Base-by-base conservation (phyloP, 2,797 vertebrate species). In the Malacoraja senta region DNA sequence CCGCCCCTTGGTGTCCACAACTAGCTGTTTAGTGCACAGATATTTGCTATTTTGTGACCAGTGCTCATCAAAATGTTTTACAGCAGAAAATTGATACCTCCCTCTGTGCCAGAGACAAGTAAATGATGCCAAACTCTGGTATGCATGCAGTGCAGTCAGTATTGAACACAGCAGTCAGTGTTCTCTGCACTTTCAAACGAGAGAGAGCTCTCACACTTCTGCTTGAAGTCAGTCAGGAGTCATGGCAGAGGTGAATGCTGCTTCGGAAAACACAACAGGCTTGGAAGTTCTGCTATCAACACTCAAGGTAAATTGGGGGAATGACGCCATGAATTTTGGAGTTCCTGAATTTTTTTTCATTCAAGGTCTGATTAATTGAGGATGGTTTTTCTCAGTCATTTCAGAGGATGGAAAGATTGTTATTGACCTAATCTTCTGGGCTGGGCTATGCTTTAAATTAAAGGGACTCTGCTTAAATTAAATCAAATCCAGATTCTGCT, bases 211-310 rank as follows among this genome's bases (percentile, higher is more conserved):
- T 94, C 94, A 94, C 76, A 94, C 93, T 93, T 93, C 63, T 74
- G 94, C 93, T 94, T 93, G 95, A 95, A 96, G 95, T 94, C 26
- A 84, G 93, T 81, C 72, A 95, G 95, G 93, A 90, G 94, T 91
- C 93, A n/a, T 68, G 93, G 93, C 94, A 94, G 94, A 94, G 94
- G 95, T 95, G 95, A 94, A 94, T 91, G 94, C 95, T 93, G 93
- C 94, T 94, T 93, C 97, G 93, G 95, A 95, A 93, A 97, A 96
- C 95, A 95, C 96, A 96, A 97, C 97, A 91, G 97, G 98, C 94
- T 96, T 99, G 94, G 97, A 98, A 95, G 96, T 97, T 93, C 97
- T 99, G 74, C 97, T 99, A 91, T 97, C 96, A 93, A 96, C 97
- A 21, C 96, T 99, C 93, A 97, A 99, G 98, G 98, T 98, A 98